Base-by-base conservation (phyloP, 2,797 vertebrate species). In the Acanthurus tractus region DNA sequence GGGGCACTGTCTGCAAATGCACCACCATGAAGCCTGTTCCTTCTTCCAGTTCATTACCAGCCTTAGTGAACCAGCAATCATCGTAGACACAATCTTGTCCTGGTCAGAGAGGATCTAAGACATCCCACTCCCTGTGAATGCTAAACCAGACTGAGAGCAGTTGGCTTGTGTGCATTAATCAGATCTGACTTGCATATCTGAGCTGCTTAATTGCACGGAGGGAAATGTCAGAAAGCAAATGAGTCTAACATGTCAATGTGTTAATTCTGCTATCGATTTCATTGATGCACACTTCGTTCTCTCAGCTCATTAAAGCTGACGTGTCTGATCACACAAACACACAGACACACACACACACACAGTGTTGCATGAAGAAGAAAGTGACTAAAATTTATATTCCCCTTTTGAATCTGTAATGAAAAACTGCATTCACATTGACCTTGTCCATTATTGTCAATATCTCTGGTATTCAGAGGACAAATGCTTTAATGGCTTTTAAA, bases 201-300 rank as follows among this genome's bases (percentile, higher is more conserved):
- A 91, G 84, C 67, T 10, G 74, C 81, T 89, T 94, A 94, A 95
- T 94, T 94, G 88, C 86, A 78, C 81, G 70, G 82, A 86, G 81
- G 75, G 81, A 93, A 94, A 94, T 94, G 92, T 93, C 93, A 92
- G 89, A 93, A 94, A 91, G 89, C 87, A 93, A 94, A 94, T 91
- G 89, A 90, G 91, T 91, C 86, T 57, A 78, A 80, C 76, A 55
- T 91, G 90, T 94, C 89, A 91, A 90, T 92, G 92, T 94, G 89
- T 92, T 95, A 92, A 95, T 93, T 93, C 88, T 86, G 72, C 88
- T 90, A 94, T 94, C 59, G 91, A 93, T 94, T 92, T 88, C 82
- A 94, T 93, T 86, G 89, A 92, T 66, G 86, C 34, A 8, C 81
- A 69, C 65, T 86, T 92, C 84, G 71, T 80, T 79, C 86, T 79